Percentiles rank a stretch among this genome's conserved stretches.
Conservation (phyloP, 2,797 vertebrate species). For the Rhinichthys osculus region DNA sequence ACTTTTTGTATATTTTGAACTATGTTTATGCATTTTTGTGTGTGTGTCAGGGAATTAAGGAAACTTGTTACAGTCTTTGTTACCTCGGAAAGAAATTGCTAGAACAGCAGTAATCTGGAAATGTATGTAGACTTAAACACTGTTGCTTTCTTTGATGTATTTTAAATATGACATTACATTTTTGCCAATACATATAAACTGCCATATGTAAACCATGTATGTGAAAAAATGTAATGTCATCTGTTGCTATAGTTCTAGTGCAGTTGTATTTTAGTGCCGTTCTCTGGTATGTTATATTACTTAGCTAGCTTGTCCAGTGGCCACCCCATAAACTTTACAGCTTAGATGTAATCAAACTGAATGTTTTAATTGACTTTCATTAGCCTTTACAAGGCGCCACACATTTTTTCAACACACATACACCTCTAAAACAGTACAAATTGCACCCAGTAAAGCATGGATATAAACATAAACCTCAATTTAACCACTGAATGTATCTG, state of each 20-base stretch:
- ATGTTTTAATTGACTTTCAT: slow-evolving; percentile 59
- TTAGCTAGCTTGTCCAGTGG: slow-evolving; percentile 31
- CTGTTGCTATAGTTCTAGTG: slow-evolving; percentile 12
- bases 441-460: slow-evolving; percentile 19
- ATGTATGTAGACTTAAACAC: background rate
- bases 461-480: slow-evolving; percentile 35
- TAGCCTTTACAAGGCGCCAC: slow-evolving; percentile 47
- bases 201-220: background rate
- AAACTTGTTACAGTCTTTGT: background rate
- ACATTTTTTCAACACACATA: slow-evolving; percentile 8
- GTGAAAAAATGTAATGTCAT: background rate
- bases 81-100: background rate
- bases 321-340: slow-evolving; percentile 56
- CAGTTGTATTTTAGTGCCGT: slow-evolving; percentile 31
- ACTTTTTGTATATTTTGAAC: too few relatives aligned
- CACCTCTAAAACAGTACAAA: slow-evolving; percentile 42
- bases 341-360: slow-evolving; percentile 47
- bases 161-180: background rate
- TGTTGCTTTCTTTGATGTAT: background rate
- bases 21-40: too few relatives aligned
- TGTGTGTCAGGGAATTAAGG: too few relatives aligned
- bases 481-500: slow-evolving; percentile 8
- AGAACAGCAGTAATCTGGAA: background rate
- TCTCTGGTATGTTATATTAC: slow-evolving; percentile 28
- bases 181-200: too few relatives aligned